Conservation (phyloP, 2,113 vertebrate genomes). For the Cervus canadensis region DNA sequence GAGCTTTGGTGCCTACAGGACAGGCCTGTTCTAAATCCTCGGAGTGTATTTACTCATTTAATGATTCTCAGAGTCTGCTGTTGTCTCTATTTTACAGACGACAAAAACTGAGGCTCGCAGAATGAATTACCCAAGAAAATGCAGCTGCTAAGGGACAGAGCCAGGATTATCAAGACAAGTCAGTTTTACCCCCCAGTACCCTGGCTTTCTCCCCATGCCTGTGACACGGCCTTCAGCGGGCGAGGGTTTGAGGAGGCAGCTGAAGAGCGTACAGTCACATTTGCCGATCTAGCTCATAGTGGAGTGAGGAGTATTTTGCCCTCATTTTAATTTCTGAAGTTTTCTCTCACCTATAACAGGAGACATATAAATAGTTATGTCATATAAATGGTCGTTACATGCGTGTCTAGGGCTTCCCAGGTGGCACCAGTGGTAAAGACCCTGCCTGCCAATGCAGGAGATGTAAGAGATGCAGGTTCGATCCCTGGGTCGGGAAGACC, state of each 20-base stretch:
- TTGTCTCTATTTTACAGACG: neutral
- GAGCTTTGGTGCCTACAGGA: neutral
- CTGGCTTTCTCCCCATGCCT: neutral
- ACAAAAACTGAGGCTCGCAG: neutral
- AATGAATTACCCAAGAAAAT: neutral
- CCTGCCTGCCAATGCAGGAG: neutral
- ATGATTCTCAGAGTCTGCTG: neutral
- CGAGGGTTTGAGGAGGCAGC: neutral
- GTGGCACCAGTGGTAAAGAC: neutral
- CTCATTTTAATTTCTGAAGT: neutral
- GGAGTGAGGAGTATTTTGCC: neutral
- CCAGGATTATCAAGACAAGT: neutral
- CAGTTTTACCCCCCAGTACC: neutral
- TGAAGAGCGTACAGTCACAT: neutral
- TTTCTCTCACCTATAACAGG: neutral
- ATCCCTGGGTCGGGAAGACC: neutral
- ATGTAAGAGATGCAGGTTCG: accelerated
- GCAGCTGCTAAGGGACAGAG: neutral
- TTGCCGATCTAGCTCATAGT: neutral
- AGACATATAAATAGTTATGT: neutral
- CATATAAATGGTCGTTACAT: neutral
- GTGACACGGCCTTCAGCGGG: neutral
- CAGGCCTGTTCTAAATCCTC: neutral
- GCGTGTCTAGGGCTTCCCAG: neutral
- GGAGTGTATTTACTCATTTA: neutral